These are phyloP conservation scores for Porites australiensis DNA, from an alignment of 64 coral and sea anemone genomes.

Conservation along the genomic window DNA sequence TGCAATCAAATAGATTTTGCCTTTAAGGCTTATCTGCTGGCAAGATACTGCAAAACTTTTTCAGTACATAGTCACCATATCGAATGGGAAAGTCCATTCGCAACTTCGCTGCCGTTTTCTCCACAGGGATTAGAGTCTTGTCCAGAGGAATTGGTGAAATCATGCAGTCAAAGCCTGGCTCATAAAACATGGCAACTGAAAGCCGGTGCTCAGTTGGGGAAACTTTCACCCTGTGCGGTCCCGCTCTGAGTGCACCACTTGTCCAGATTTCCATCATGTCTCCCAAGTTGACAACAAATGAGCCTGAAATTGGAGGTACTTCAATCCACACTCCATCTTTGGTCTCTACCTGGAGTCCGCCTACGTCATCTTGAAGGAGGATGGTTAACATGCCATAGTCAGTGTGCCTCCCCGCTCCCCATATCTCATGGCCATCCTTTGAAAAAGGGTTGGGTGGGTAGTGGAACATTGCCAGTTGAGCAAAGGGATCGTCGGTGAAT, in stretches of 20 bases:
- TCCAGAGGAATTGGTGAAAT: constrained; percentile 64
- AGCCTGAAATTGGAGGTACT: constrained; percentile 59
- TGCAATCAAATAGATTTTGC: background rate
- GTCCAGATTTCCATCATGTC: constrained; percentile 87
- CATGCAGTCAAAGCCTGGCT: constrained; percentile 66
- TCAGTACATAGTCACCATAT: constrained; percentile 71
- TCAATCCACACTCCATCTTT: constrained; percentile 63
- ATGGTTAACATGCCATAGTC: constrained; percentile 74
- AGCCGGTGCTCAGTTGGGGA: constrained; percentile 51
- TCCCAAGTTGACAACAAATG: constrained; percentile 77
- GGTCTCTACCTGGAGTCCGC: constrained; percentile 57
- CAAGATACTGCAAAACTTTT: constrained; percentile 69
- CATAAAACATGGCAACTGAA: constrained; percentile 79
- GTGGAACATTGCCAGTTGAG: constrained; percentile 69
- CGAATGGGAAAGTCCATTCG: constrained; percentile 41
- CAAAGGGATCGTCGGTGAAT: constrained; percentile 61
- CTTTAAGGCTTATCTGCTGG: background rate
- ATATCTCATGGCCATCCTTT: constrained; percentile 6
- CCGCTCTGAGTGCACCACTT: constrained; percentile 71
- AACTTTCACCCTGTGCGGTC: constrained; percentile 61
- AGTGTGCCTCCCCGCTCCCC: constrained; percentile 68
- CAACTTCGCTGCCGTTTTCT: background rate
- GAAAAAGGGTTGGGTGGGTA: constrained; percentile 52
- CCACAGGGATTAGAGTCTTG: constrained; percentile 57
- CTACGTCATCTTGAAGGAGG: constrained; percentile 75